phyloP scores from a whole-genome alignment of 2,888 invertebrate species.

The Oeneis ivallda region DNA sequence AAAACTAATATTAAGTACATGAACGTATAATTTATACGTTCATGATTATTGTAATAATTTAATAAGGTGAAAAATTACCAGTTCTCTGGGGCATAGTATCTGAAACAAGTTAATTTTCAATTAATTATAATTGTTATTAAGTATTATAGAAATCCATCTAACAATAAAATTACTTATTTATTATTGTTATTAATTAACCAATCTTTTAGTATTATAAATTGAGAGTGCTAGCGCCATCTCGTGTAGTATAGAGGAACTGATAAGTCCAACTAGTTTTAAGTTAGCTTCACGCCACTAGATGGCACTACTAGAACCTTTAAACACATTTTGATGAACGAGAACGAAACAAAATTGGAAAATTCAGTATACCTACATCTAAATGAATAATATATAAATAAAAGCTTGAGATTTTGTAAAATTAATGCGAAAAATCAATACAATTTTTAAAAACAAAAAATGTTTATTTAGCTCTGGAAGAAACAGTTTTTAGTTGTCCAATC shows the following conservation, averaged over 20 bases:
- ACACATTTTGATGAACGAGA: not conserved
- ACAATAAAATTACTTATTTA: too few species aligned
- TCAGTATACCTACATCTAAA: not conserved
- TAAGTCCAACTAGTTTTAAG: slow-evolving; percentile 36
- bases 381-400: not conserved
- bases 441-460: too few species aligned
- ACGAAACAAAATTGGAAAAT: not conserved
- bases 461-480: too few species aligned
- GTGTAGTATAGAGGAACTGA: slow-evolving; percentile 43
- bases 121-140: slow-evolving; percentile 49
- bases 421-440: too few species aligned
- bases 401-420: too few species aligned
- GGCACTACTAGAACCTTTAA: slow-evolving; percentile 40
- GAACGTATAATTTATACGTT: too few species aligned
- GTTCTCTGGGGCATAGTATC: slow-evolving; percentile 80
- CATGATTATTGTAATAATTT: too few species aligned
- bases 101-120: slow-evolving; percentile 72
- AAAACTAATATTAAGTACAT: too few species aligned
- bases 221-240: slow-evolving; percentile 56
- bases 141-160: slow-evolving; percentile 18
- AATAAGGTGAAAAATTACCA: slow-evolving; percentile 52
- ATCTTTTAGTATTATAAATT: too few species aligned
- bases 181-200: too few species aligned
- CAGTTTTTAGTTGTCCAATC: too few species aligned
- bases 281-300: slow-evolving; percentile 43